Base-by-base conservation (phyloP, 1,140 invertebrate species). In the Drosophila pandora region DNA sequence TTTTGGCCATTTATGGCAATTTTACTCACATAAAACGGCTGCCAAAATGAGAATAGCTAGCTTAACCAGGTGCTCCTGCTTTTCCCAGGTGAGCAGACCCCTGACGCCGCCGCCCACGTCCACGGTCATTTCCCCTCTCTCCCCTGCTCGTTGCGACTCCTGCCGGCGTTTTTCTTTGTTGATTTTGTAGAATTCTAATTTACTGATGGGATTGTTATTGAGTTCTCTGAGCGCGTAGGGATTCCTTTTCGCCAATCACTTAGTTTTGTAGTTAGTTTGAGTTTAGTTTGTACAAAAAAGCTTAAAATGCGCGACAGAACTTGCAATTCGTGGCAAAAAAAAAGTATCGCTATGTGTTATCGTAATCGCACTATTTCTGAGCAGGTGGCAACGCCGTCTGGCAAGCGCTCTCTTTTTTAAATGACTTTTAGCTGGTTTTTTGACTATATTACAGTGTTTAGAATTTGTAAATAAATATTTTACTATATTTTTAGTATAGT, bases 21-120 rank as follows among this genome's bases (percentile, higher is more conserved):
- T 32, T n/a, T 69, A 95, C 96, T 96, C 95, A 99, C 98, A 98
- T 76, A 99, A 93, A 90, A 99, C 95, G 60, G 96, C 96, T 79
- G 97, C 97, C 90, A 98, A 94, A 43, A 97, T 96, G 50, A 99
- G 94, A 91, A 99, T 96, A 60, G 96, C 94, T 90, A 99, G 93
- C 92, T 99, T 99, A 63, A 99, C 93, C 75, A 99, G 94, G 39
- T 97, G 98, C 92, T 99, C 97, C 92, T 99, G 97, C 92, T 99
- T 99, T 80, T 99, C 97, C 85, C 88, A 89, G 10, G 84, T 77
- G 50, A 88, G 53, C 13, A 80, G 13, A 3, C 69, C 68, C 28
- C 57, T 77, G 37, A 75, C 50, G 48, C 50, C 52, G 48, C 50
- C 52, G 49, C 70, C 54, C 63, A 56, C 68, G 54, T 90, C 88